A percentile compares a stretch with the other conserved stretches of the same genome.
phyloP scores from a whole-genome alignment of 2,888 invertebrate species.

The Mesopsocus fuscifrons region DNA sequence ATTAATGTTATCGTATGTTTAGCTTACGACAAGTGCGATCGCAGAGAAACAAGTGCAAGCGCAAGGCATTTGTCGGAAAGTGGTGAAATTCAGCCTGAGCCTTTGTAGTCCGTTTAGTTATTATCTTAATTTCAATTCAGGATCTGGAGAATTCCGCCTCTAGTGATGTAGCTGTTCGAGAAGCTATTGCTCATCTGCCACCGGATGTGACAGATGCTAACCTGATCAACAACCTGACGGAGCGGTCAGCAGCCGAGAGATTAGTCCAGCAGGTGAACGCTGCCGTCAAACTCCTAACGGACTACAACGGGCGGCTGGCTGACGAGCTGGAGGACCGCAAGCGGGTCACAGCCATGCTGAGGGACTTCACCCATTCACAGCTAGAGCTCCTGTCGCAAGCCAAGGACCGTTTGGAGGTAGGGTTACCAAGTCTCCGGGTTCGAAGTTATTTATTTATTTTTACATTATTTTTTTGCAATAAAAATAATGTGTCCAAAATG shows the following conservation, averaged over 20 bases:
- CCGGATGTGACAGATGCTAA: conserved; percentile 86
- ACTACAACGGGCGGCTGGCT: conserved; percentile 72
- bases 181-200: conserved; percentile 83
- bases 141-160: conserved; percentile 90
- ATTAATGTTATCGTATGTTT: no score
- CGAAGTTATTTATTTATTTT: conserved; percentile 10
- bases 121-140: no score
- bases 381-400: conserved; percentile 69
- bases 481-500: conserved; percentile 6
- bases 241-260: conserved; percentile 59
- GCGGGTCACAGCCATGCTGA: conserved; percentile 65
- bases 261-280: conserved; percentile 70
- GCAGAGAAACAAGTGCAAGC: no score
- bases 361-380: conserved; percentile 75
- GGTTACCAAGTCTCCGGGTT: no score
- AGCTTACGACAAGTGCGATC: no score
- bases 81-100: no score
- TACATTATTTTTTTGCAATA: conserved; percentile 3
- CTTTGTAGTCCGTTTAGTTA: no score
- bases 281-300: conserved; percentile 66
- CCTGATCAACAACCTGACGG: conserved; percentile 61
- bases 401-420: conserved; percentile 70
- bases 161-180: conserved; percentile 79
- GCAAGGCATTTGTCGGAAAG: no score
- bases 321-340: conserved; percentile 81